Percentiles rank a stretch among this genome's conserved stretches.
phyloP scores from a whole-genome alignment of 2,888 invertebrate species.

The Tiliacea citrago region DNA sequence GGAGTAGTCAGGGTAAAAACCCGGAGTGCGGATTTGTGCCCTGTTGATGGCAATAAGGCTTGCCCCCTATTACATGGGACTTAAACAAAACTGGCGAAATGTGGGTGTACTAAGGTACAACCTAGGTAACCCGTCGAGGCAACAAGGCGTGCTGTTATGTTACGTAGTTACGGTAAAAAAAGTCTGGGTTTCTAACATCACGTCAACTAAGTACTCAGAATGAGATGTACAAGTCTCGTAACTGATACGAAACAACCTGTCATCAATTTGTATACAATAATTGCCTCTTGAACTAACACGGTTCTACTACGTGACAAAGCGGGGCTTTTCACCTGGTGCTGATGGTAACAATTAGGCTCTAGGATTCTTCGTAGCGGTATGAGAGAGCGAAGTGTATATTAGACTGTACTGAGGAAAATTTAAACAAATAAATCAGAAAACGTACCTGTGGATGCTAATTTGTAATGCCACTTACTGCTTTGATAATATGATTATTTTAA shows the following conservation, averaged over 20 bases:
- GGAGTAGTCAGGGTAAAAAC: neutral
- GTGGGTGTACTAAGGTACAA: too few relatives aligned
- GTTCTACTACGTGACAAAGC: conserved; percentile 57
- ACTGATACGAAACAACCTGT: conserved; percentile 45
- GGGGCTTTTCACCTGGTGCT: conserved; percentile 52
- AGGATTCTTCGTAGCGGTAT: conserved; percentile 25
- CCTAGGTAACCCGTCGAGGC: neutral
- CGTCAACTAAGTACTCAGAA: neutral
- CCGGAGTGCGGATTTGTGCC: too few relatives aligned
- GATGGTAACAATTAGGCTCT: conserved; percentile 47
- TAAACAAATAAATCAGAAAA: neutral
- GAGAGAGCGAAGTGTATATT: neutral
- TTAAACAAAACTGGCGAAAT: too few relatives aligned
- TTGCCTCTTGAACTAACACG: conserved; percentile 54
- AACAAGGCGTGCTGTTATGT: neutral
- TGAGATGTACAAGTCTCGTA: conserved; percentile 28
- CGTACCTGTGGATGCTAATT: neutral
- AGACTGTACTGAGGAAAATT: neutral
- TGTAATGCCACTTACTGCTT: neutral
- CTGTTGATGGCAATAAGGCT: neutral
- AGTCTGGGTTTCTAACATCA: neutral
- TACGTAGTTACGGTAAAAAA: neutral
- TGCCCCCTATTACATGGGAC: too few relatives aligned
- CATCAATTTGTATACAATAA: conserved; percentile 55
- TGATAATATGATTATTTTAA: neutral